Percentiles rank a stretch among this genome's conserved stretches.
These are phyloP conservation scores for Danaus melanippus DNA, from an alignment of 1,140 invertebrate species.

Conservation along the genomic window DNA sequence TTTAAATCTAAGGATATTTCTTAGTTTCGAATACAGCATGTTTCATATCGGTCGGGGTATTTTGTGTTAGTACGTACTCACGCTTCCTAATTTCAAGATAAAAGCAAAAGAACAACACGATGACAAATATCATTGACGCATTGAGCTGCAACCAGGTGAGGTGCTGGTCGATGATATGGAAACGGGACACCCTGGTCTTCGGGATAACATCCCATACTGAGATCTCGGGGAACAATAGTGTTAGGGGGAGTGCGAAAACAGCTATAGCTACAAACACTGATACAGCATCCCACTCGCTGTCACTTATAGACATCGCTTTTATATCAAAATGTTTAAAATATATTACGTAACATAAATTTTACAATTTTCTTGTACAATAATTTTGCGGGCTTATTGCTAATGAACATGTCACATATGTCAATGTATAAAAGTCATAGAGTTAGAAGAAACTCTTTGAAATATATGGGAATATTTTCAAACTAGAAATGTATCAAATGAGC, in stretches of 20 bases:
- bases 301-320: constrained; percentile 34
- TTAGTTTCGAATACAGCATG: too few species aligned
- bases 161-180: constrained; percentile 38
- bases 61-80: constrained; percentile 35
- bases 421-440: too few species aligned
- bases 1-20: too few species aligned
- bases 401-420: too few species aligned
- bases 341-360: too few species aligned
- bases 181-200: constrained; percentile 43
- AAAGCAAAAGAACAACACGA: constrained; percentile 44
- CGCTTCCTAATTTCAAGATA: constrained; percentile 54
- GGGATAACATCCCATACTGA: constrained; percentile 50
- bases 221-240: constrained; percentile 46
- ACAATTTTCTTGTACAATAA: too few species aligned
- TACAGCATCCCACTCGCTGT: constrained; percentile 34
- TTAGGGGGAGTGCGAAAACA: constrained; percentile 49
- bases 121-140: constrained; percentile 24
- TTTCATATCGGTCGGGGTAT: not conserved
- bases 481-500: constrained; percentile 33
- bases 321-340: constrained; percentile 11
- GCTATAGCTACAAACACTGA: constrained; percentile 30
- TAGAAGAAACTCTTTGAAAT: too few species aligned
- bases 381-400: too few species aligned
- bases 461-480: not conserved
- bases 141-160: constrained; percentile 48